phyloP scores from a whole-genome alignment of 2,888 invertebrate species.

The Glyphotaelius pellucidus region DNA sequence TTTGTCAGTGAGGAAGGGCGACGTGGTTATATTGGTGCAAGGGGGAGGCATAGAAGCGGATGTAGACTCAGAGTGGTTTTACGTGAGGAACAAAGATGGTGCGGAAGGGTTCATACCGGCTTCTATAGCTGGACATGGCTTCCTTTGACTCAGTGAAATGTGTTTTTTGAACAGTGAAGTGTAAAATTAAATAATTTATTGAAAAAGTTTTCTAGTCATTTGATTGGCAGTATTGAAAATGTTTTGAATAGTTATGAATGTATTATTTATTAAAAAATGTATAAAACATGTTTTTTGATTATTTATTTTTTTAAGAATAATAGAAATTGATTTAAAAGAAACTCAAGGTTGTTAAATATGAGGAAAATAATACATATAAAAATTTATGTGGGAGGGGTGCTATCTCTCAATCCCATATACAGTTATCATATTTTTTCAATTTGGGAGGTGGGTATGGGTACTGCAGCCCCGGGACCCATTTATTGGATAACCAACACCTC shows the following conservation, averaged over 20 bases:
- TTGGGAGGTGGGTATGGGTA: no score
- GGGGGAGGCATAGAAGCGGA: constrained; percentile 73
- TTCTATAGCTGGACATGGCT: constrained; percentile 86
- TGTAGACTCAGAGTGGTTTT: constrained; percentile 86
- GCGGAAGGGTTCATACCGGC: constrained; percentile 88
- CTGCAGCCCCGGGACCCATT: no score
- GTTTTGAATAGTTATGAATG: constrained; percentile 27
- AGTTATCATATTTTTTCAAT: no score
- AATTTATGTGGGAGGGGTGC: no score
- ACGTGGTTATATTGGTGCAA: constrained; percentile 84
- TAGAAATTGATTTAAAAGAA: background rate
- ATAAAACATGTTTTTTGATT: background rate
- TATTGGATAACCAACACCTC: no score
- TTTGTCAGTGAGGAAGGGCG: constrained; percentile 83
- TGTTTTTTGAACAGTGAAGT: constrained; percentile 61
- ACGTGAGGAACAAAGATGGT: constrained; percentile 84
- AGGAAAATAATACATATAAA: no score
- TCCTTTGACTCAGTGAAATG: constrained; percentile 75
- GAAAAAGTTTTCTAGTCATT: constrained; percentile 41
- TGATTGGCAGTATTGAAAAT: constrained; percentile 39
- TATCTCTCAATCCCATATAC: no score
- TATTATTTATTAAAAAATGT: constrained; percentile 64
- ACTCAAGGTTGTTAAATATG: no score
- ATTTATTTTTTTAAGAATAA: background rate
- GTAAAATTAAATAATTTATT: background rate